Conservation (phyloP, 2,797 vertebrate species). For the Potorous gilbertii region DNA sequence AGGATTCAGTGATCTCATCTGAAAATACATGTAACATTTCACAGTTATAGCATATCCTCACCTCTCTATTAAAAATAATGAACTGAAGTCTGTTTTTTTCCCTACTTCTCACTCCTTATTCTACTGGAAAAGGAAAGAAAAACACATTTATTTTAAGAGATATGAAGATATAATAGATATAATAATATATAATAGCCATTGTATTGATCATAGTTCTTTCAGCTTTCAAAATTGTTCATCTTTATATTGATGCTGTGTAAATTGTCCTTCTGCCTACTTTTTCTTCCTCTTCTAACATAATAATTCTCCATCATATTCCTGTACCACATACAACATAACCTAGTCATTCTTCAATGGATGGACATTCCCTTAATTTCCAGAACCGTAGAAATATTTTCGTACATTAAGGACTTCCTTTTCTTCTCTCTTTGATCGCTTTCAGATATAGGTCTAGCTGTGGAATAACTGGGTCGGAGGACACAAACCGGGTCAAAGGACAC, state of each 20-base stretch:
- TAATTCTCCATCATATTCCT: background rate
- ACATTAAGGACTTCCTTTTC: background rate
- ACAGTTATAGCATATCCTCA: too few relatives aligned
- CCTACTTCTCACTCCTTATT: too few relatives aligned
- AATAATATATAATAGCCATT: too few relatives aligned
- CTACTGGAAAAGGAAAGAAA: too few relatives aligned
- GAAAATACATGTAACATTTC: too few relatives aligned
- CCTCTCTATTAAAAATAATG: too few relatives aligned
- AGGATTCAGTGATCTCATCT: too few relatives aligned
- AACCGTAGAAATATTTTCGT: background rate
- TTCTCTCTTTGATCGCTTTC: background rate
- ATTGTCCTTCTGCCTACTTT: too few relatives aligned
- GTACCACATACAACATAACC: background rate
- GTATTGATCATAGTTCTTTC: background rate
- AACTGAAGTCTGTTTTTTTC: too few relatives aligned
- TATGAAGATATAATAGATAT: too few relatives aligned
- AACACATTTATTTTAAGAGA: too few relatives aligned
- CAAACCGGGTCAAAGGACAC: background rate
- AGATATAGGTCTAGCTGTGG: background rate
- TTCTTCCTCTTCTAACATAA: background rate
- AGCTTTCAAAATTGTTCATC: background rate
- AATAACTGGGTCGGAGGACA: background rate
- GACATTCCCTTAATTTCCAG: background rate
- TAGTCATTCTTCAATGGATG: background rate
- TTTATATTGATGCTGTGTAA: background rate